Conservation (phyloP, 2,113 vertebrate species). For the human region GRCh38 chr16:7361001-7361500, state of each 20-base stretch:
- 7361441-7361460: background rate
- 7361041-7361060: background rate
- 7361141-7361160: accelerated
- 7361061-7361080: background rate
- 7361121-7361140: accelerated
- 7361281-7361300: background rate
- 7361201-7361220: background rate
- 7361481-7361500: background rate
- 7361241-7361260: background rate
- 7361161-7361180: accelerated
- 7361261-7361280: background rate
- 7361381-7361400: slow-evolving; percentile 58
- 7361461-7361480: background rate
- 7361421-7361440: background rate
- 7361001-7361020: background rate
- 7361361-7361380: slow-evolving; percentile 69
- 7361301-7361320: background rate
- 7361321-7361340: slow-evolving; percentile 3
- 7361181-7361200: accelerated
- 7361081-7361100: background rate
- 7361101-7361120: accelerated
- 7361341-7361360: slow-evolving; percentile 63
- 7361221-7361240: background rate
- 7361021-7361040: background rate
- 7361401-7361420: background rate